Evolutionary conservation across 2,113 vertebrate genomes (phyloP), one percentile per base, ranked within the genome.

Genomic region (Mormoops blainvillei): DNA sequence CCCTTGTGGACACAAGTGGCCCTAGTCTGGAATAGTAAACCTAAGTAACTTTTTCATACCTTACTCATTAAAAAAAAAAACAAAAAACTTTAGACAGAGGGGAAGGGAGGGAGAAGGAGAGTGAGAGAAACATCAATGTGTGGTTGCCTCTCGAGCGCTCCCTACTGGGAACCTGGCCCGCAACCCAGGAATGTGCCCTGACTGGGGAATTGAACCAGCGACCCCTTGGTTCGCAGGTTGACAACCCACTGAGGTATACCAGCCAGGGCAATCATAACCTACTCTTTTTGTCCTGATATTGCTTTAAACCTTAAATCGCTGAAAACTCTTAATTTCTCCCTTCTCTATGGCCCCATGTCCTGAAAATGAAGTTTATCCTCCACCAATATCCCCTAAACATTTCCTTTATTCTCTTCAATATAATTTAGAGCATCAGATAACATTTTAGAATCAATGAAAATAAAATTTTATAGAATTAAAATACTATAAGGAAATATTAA

Each of bases 1-100:
- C 73, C 56, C 92, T 95, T 83, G 89, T 94, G 96, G 95, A 93
- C 41, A 3, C 26, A 77, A 88, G 31, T 85, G 56, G 41, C 89
- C 50, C 9, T 56, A 80, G 76, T 24, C 68, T 83, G 67, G 68
- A 89, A 65, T 58, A 73, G 41, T 36, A 93, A 91, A 87, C 61
- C 31, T 82, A 84, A 89, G 18, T 77, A 80, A 43, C 31, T 41
- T 94, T 84, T 85, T 87, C 54, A 71, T 58, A 67, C 14, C 1
- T 95, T 56, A 73, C 22, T 81, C 7, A n/a, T n/a, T n/a, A n/a
- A n/a, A n/a, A n/a, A n/a, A n/a, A n/a, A n/a, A n/a, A n/a, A n/a
- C n/a, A n/a, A n/a, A n/a, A n/a, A n/a, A n/a, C n/a, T n/a, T n/a
- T n/a, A n/a, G n/a, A n/a, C n/a, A n/a, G n/a, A n/a, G n/a, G n/a